phyloP scores from a whole-genome alignment of 2,113 vertebrate genomes.

The Gnathonemus longibarbis region DNA sequence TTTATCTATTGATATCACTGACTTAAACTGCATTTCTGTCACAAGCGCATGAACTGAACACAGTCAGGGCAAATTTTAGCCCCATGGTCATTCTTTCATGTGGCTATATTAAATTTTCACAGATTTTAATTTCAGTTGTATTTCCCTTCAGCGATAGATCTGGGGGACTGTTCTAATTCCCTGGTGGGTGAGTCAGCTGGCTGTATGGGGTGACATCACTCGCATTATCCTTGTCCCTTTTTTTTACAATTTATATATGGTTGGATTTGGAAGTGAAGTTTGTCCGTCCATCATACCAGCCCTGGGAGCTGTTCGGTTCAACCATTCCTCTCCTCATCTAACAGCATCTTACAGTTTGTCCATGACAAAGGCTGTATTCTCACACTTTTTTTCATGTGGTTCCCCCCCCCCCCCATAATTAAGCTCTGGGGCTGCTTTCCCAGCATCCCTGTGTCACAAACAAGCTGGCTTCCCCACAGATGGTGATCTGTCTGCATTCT shows the following conservation, averaged over 20 bases:
- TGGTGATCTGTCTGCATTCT: neutral
- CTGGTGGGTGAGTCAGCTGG: neutral
- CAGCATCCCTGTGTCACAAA: neutral
- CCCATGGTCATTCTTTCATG: neutral
- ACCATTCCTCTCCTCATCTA: neutral
- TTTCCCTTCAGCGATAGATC: neutral
- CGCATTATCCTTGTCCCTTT: neutral
- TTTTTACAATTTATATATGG: neutral
- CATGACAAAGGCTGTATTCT: neutral
- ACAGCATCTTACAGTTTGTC: neutral
- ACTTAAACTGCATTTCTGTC: neutral
- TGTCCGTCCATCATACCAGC: neutral
- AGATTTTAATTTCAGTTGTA: neutral
- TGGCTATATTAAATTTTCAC: neutral
- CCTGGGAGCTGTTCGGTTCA: neutral
- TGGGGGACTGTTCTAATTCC: neutral
- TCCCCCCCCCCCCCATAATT: neutral
- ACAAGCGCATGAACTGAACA: neutral
- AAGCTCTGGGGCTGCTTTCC: neutral
- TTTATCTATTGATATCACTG: neutral
- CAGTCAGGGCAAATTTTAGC: neutral
- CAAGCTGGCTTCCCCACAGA: neutral
- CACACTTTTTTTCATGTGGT: neutral
- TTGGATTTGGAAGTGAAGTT: neutral
- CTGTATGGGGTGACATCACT: neutral